Evolutionary conservation across 2,888 invertebrate species (phyloP).

Genomic region (Spisula subtruncata): DNA sequence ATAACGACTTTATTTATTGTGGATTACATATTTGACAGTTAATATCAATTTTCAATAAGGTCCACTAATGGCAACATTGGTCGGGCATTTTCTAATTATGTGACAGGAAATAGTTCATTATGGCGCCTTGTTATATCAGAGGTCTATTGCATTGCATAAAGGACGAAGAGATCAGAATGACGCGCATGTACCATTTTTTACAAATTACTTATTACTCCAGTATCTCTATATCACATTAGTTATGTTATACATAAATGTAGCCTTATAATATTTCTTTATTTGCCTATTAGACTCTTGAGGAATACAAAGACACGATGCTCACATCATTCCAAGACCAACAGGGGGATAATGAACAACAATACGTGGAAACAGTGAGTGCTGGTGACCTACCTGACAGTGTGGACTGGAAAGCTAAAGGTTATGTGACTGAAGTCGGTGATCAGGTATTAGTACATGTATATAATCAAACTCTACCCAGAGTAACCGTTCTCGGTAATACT

Average conservation of each 20-base stretch:
- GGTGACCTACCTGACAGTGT: conserved; percentile 83
- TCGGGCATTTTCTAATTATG: too few species aligned
- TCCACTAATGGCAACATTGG: too few species aligned
- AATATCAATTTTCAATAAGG: too few species aligned
- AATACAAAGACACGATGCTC: conserved; percentile 51
- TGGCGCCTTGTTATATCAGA: too few species aligned
- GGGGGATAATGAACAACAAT: not conserved
- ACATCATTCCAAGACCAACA: conserved; percentile 35
- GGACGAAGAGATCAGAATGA: too few species aligned
- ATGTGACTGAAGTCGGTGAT: conserved; percentile 77
- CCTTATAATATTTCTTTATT: not conserved
- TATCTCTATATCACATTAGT: too few species aligned
- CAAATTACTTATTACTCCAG: too few species aligned
- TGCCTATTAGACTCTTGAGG: conserved; percentile 49
- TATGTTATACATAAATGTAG: not conserved
- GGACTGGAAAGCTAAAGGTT: conserved; percentile 77
- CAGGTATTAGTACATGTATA: conserved; percentile 71
- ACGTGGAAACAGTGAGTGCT: not conserved
- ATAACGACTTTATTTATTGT: too few species aligned
- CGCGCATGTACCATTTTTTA: too few species aligned
- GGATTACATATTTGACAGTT: too few species aligned
- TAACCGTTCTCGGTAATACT: not conserved
- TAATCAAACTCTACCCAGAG: not conserved
- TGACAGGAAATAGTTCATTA: too few species aligned
- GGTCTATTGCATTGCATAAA: too few species aligned